phyloP scores from a whole-genome alignment of 2,888 invertebrate species.

The Drosophila flavopinicola region DNA sequence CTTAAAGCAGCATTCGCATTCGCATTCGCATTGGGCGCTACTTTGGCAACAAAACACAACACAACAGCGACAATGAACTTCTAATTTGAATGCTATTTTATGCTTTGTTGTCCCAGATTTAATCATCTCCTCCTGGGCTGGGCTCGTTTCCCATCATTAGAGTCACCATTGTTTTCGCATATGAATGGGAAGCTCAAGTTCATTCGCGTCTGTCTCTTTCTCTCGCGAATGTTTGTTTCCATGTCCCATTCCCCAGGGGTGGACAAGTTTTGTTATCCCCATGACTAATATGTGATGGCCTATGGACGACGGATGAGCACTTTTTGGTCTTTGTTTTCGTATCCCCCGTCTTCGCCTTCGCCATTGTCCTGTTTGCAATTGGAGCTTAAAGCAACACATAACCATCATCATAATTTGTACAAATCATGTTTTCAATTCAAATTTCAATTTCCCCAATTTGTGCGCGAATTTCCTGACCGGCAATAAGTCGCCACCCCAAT shows the following conservation, averaged over 20 bases:
- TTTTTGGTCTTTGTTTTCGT: constrained; percentile 21
- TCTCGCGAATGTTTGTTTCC: no score
- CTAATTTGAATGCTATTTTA: constrained; percentile 77
- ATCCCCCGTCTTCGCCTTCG: background rate
- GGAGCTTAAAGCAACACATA: constrained; percentile 15
- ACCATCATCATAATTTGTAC: constrained; percentile 42
- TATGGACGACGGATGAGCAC: background rate
- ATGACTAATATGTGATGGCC: constrained; percentile 19
- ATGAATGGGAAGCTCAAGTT: constrained; percentile 51
- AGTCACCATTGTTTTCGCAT: constrained; percentile 63
- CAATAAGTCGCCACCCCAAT: constrained; percentile 4
- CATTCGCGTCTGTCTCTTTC: constrained; percentile 1
- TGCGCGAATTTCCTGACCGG: constrained; percentile 64
- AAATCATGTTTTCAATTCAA: constrained; percentile 70
- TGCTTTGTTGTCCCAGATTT: constrained; percentile 70
- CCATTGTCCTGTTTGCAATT: background rate
- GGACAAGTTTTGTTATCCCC: constrained; percentile 22
- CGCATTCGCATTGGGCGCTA: constrained; percentile 41
- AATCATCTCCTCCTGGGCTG: constrained; percentile 61
- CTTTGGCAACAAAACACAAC: constrained; percentile 69
- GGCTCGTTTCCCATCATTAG: constrained; percentile 71
- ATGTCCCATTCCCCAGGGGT: constrained; percentile 1
- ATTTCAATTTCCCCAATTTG: constrained; percentile 75
- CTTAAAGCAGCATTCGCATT: no score
- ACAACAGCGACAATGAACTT: constrained; percentile 62